These are phyloP conservation scores for Lamellibrachia satsuma DNA, from an alignment of 2,888 invertebrate species.

Conservation along the genomic window DNA sequence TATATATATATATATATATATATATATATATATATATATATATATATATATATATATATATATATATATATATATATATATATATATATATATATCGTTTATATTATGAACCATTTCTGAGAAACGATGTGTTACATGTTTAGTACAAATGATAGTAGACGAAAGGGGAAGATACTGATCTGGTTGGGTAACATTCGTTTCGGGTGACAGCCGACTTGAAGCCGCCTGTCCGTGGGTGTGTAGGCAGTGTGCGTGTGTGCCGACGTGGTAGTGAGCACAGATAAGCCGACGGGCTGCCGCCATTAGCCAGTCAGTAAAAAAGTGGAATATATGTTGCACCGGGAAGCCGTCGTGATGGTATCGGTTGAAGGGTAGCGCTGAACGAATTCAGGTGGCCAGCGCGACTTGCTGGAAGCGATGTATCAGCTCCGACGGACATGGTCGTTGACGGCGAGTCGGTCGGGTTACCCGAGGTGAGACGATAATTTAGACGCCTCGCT, in stretches of 20 bases:
- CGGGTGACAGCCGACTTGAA: not conserved
- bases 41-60: too few relatives aligned
- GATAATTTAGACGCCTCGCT: not conserved
- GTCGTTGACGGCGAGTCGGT: not conserved
- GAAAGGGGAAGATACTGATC: not conserved
- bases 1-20: too few relatives aligned
- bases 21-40: too few relatives aligned
- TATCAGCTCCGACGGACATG: not conserved
- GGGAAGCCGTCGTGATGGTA: not conserved
- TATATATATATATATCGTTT: not conserved
- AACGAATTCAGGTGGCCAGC: not conserved
- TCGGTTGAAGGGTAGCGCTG: not conserved
- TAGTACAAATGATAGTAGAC: not conserved
- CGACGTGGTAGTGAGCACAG: not conserved
- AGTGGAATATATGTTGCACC: not conserved
- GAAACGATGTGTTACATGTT: not conserved
- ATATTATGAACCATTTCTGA: slow-evolving; percentile 7
- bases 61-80: not conserved
- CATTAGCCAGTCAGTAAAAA: not conserved
- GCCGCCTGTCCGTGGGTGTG: not conserved
- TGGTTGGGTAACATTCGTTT: not conserved
- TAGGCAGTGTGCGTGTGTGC: not conserved
- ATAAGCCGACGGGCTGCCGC: not conserved
- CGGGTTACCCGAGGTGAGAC: not conserved
- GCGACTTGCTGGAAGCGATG: not conserved